Conservation (phyloP, 2,888 invertebrate genomes). For the Steinernema hermaphroditum region DNA sequence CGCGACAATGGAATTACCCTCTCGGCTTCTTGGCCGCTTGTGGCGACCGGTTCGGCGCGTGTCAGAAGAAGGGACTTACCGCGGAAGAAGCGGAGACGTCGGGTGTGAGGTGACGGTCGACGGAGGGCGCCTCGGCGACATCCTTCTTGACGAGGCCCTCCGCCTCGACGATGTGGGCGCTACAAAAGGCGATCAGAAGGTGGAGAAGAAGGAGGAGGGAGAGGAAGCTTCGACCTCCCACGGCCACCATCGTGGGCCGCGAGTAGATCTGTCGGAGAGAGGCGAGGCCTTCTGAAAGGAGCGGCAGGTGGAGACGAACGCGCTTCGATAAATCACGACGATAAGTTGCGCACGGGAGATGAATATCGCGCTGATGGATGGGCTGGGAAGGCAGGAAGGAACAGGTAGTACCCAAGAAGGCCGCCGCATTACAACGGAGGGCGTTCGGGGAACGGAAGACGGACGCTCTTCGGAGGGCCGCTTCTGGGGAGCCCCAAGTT, state of each 20-base stretch:
- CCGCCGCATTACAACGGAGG: background rate
- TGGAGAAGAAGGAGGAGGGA: background rate
- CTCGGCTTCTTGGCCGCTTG: constrained; percentile 18
- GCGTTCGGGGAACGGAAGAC: background rate
- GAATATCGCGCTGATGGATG: constrained; percentile 20
- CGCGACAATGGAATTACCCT: constrained; percentile 27
- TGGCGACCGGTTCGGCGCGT: constrained; percentile 12
- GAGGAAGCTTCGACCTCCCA: background rate
- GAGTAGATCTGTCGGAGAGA: constrained; percentile 4
- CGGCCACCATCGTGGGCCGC: constrained; percentile 29
- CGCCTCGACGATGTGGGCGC: constrained; percentile 18
- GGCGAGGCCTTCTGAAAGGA: constrained; percentile 21
- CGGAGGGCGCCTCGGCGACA: constrained; percentile 25
- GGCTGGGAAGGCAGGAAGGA: background rate
- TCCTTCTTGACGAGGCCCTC: constrained; percentile 20
- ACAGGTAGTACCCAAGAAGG: constrained; percentile 14
- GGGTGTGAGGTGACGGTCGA: background rate
- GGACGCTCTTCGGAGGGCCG: no score
- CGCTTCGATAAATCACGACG: constrained; percentile 6
- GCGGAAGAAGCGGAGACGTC: constrained; percentile 15
- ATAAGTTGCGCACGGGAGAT: constrained; percentile 24
- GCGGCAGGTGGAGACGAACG: constrained; percentile 7
- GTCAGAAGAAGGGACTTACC: constrained; percentile 19
- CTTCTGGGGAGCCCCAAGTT: constrained; percentile 25
- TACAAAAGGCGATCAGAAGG: background rate